Evolutionary conservation across 2,888 invertebrate genomes (phyloP).

Genomic region (Stomorhina lunata): DNA sequence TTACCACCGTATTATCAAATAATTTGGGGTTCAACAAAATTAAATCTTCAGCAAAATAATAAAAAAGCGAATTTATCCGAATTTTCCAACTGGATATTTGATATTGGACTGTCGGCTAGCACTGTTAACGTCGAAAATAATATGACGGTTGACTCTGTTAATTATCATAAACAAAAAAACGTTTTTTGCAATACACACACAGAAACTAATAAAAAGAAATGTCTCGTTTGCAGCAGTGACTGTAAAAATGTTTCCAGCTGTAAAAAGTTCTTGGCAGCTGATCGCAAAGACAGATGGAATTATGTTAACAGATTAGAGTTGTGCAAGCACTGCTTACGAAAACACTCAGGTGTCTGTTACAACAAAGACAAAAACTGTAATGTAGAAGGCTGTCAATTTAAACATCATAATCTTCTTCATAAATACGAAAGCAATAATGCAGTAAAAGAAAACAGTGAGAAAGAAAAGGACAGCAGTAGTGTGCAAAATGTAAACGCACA

Average conservation of each 20-base stretch:
- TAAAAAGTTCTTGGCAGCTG: conserved; percentile 35
- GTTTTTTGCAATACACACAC: not conserved
- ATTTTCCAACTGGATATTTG: conserved; percentile 50
- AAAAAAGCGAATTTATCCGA: conserved; percentile 43
- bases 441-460: not conserved
- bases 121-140: conserved; percentile 21
- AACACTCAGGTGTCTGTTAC: conserved; percentile 37
- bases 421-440: conserved; percentile 13
- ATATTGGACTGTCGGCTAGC: conserved; percentile 45
- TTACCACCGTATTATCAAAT: conserved; percentile 54
- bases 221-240: conserved; percentile 30
- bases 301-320: conserved; percentile 16
- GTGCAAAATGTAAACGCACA: conserved; percentile 11
- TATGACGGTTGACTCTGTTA: not conserved
- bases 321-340: conserved; percentile 47
- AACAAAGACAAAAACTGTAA: conserved; percentile 28
- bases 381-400: conserved; percentile 42
- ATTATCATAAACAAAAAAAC: conserved; percentile 30
- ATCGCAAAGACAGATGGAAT: conserved; percentile 55
- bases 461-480: not conserved
- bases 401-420: conserved; percentile 51
- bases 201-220: conserved; percentile 43
- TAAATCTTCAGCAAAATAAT: conserved; percentile 32
- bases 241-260: conserved; percentile 35
- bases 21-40: conserved; percentile 49